Evolutionary conservation across 2,888 invertebrate species (phyloP).

Genomic region (Tuberolachnus salignus): DNA sequence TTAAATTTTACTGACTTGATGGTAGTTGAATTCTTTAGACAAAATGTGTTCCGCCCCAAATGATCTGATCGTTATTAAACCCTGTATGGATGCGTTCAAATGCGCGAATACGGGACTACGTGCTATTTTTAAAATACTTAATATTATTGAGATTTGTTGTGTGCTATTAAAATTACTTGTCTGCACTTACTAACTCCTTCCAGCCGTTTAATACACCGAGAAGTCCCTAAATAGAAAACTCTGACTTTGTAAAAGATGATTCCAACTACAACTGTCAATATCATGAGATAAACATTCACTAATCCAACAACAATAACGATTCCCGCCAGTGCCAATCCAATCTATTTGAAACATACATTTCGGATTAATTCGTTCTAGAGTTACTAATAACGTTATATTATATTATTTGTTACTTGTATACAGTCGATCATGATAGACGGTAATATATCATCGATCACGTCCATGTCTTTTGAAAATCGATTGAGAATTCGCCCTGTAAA

Average conservation of each 20-base stretch:
- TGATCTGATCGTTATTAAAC: slow-evolving; percentile 88
- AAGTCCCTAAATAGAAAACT: slow-evolving; percentile 71
- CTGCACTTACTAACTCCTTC: slow-evolving; percentile 70
- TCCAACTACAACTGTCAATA: slow-evolving; percentile 67
- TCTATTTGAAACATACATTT: neutral
- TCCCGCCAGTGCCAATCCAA: neutral
- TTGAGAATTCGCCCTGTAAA: slow-evolving; percentile 56
- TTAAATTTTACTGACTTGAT: slow-evolving; percentile 66
- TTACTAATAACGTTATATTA: neutral
- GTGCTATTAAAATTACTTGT: no score
- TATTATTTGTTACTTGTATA: slow-evolving; percentile 31
- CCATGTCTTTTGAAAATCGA: slow-evolving; percentile 57
- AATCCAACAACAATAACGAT: slow-evolving; percentile 64
- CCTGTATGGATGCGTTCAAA: slow-evolving; percentile 85
- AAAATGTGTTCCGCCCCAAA: slow-evolving; percentile 82
- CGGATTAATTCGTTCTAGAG: no score
- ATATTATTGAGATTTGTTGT: no score
- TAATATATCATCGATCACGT: slow-evolving; percentile 43
- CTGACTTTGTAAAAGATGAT: slow-evolving; percentile 71
- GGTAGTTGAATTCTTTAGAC: slow-evolving; percentile 78
- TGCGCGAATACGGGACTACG: slow-evolving; percentile 95
- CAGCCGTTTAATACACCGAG: slow-evolving; percentile 73
- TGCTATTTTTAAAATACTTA: slow-evolving; percentile 71
- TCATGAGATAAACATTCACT: slow-evolving; percentile 64
- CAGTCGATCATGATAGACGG: slow-evolving; percentile 15